Base-by-base conservation (phyloP, 2,113 vertebrate species). In the Dendropsophus ebraccatus region DNA sequence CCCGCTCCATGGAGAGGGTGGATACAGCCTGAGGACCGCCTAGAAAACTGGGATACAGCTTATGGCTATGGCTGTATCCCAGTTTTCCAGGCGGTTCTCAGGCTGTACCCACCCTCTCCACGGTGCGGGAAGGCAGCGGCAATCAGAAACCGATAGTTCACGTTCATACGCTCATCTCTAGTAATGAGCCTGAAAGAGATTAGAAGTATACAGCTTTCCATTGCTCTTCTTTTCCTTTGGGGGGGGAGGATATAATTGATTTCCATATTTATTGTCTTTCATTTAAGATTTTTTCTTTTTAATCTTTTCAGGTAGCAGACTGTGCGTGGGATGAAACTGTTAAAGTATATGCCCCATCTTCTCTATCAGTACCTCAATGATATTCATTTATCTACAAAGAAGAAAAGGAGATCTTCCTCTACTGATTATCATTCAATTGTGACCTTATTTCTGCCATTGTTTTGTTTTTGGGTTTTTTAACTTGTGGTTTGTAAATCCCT, bases 251-350 rank as follows among this genome's bases (percentile, higher is more conserved):
- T 21, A 19, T 30, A 35, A 2, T 69, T 35, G 0, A 35, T 41
- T 3, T 4, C 47, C 37, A 54, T 54, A 32, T 6, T n/a, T 77
- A 32, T 1, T 6, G 28, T 5, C 2, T 65, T 81, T 7, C 65
- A 19, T 11, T 67, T 47, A 72, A 14, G 14, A 5, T 14, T 74
- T 32, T 77, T 77, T 41, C 41, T 6, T 90, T 47, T 91, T 91
- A 91, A 87, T 87, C 91, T 93, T n/a, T 93, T 25, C 92, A 99
- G 98, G 95, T 99, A 88, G 95, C 95, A 87, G 98, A 99, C 92
- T 99, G 98, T 87, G 96, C 98, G 83, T 99, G 98, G 98, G 98
- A 99, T 0, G 97, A 99, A 91, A 97, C 95, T 0, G 94, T 99
- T 91, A 99, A 98, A 92, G 94, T 97, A 90, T 99, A 98, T 90